A percentile compares a stretch with the other conserved stretches of the same genome.
Evolutionary conservation across 1,140 invertebrate species (phyloP).

Genomic region (Pentalonia nigronervosa): DNA sequence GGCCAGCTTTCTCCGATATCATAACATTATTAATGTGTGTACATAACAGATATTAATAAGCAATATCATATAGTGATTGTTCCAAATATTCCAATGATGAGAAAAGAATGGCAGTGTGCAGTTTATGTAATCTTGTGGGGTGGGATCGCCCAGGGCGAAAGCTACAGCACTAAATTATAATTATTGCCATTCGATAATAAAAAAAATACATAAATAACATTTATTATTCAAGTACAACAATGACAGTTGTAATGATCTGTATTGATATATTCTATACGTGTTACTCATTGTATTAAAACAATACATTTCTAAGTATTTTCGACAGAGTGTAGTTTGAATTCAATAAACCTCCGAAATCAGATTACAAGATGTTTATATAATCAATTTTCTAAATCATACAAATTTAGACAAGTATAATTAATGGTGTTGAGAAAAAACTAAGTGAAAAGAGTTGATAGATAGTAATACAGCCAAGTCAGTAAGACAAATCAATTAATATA

Average conservation of each 20-base stretch:
- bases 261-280: background rate
- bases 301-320: background rate
- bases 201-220: background rate
- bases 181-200: background rate
- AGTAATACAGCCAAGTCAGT: background rate
- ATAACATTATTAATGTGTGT: background rate
- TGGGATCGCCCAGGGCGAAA: background rate
- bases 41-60: background rate
- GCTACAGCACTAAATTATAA: background rate
- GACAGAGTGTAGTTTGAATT: background rate
- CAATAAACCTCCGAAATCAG: background rate
- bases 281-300: background rate
- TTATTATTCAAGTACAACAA: background rate
- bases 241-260: background rate
- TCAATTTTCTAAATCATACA: too few relatives aligned
- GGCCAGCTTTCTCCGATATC: background rate
- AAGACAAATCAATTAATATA: background rate
- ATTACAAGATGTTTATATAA: background rate
- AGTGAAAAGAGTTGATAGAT: background rate
- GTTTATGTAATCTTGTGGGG: background rate
- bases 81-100: background rate
- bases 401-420: background rate
- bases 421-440: background rate
- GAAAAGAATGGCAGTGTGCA: background rate
- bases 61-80: conserved; percentile 7